Percentiles rank a stretch among this genome's conserved stretches.
These are phyloP conservation scores for Anthopleura xanthogrammica DNA, from an alignment of 92 coral and sea anemone species.

Conservation along the genomic window DNA sequence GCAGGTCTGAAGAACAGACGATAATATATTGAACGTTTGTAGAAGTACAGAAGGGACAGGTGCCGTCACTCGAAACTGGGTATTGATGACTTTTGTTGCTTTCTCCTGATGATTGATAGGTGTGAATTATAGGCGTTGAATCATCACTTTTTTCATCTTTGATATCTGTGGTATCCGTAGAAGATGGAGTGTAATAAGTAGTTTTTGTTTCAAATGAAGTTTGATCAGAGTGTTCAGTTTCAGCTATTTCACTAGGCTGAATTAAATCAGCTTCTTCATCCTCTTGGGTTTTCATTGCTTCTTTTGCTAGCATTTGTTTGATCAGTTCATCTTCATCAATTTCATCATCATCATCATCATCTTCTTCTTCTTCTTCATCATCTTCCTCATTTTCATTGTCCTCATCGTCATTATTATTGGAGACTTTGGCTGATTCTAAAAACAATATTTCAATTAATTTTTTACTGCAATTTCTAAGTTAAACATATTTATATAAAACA, in stretches of 20 bases:
- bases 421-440: conserved; percentile 10
- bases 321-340: conserved; percentile 89
- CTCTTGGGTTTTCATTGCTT: conserved; percentile 58
- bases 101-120: not conserved
- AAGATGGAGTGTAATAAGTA: conserved; percentile 18
- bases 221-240: not conserved
- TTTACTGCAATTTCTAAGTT: not conserved
- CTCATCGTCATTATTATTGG: conserved; percentile 32
- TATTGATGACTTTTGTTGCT: conserved; percentile 24
- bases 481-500: not conserved
- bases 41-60: conserved; percentile 89
- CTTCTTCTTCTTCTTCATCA: conserved; percentile 38
- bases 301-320: conserved; percentile 92
- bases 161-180: not conserved
- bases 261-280: not conserved
- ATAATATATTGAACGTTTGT: conserved; percentile 82
- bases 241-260: not conserved
- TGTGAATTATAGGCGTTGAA: not conserved
- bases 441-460: not conserved
- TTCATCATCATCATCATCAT: conserved; percentile 82
- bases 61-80: conserved; percentile 86
- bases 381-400: conserved; percentile 28
- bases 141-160: not conserved
- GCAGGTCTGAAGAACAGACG: conserved; percentile 63
- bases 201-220: conserved; percentile 19